A percentile compares a stretch with the other conserved stretches of the same genome.
These are phyloP conservation scores for Oenanthe oenanthe DNA, from an alignment of 2,113 vertebrate species.

Conservation along the genomic window DNA sequence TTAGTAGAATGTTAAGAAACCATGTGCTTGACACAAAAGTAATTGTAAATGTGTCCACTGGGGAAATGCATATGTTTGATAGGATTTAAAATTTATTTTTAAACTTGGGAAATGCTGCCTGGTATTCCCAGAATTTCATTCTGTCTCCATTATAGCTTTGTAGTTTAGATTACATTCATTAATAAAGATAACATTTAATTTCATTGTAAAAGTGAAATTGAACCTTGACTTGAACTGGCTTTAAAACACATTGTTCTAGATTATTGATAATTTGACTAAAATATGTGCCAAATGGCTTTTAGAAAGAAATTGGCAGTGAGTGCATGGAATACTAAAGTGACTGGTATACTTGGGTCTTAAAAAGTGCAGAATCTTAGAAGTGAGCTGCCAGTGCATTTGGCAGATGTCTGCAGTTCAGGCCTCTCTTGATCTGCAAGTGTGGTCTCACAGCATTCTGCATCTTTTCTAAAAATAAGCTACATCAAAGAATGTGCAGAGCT, in stretches of 20 bases:
- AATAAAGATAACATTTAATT: conserved; percentile 50
- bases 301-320: conserved; percentile 1
- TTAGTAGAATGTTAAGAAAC: background rate
- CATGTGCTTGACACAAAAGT: background rate
- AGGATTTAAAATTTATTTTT: conserved; percentile 53
- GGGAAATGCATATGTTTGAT: background rate
- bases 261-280: conserved; percentile 49
- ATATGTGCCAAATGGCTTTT: conserved; percentile 34
- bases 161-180: conserved; percentile 31
- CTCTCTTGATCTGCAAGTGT: background rate
- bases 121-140: conserved; percentile 56
- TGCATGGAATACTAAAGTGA: background rate
- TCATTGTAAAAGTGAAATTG: conserved; percentile 34
- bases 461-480: background rate
- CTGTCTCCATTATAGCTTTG: conserved; percentile 4
- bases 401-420: background rate
- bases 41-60: background rate
- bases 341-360: background rate
- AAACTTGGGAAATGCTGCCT: conserved; percentile 29
- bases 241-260: background rate
- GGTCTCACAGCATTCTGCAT: background rate
- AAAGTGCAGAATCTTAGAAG: background rate
- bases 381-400: background rate
- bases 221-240: conserved; percentile 22
- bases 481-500: background rate